Percentiles rank a stretch among this genome's conserved stretches.
Evolutionary conservation across 2,888 invertebrate species (phyloP).

Genomic region (Lepidochitona cinerea): DNA sequence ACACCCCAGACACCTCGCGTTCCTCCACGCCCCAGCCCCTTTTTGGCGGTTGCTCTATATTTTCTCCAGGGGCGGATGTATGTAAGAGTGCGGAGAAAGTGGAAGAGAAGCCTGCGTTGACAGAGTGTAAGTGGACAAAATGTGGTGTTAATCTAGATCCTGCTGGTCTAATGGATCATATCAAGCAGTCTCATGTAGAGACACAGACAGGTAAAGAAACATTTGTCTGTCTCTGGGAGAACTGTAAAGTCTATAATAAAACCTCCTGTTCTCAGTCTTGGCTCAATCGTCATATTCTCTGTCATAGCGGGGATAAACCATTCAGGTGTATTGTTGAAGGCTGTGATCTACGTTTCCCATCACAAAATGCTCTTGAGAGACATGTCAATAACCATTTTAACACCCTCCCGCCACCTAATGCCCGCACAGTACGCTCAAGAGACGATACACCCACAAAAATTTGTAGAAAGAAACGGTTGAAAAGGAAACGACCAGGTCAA

Average conservation of each 20-base stretch:
- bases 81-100: conserved; percentile 4
- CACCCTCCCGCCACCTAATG: conserved; percentile 70
- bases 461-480: conserved; percentile 89
- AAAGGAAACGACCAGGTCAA: conserved; percentile 90
- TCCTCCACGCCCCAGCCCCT: conserved; percentile 47
- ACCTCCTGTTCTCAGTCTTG: conserved; percentile 93
- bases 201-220: conserved; percentile 83
- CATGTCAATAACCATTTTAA: conserved; percentile 95
- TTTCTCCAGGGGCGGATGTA: neutral
- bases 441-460: conserved; percentile 83
- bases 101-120: conserved; percentile 17
- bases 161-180: conserved; percentile 59
- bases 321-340: conserved; percentile 96
- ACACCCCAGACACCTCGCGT: conserved; percentile 46
- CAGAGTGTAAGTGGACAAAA: conserved; percentile 65
- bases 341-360: conserved; percentile 78
- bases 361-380: conserved; percentile 81
- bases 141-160: conserved; percentile 55
- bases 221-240: conserved; percentile 92
- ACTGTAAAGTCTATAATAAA: conserved; percentile 94
- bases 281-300: conserved; percentile 92
- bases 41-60: neutral
- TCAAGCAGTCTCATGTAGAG: conserved; percentile 62
- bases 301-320: conserved; percentile 93
- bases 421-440: conserved; percentile 75